Evolutionary conservation across 1,140 invertebrate species (phyloP), one percentile per base, ranked within the genome.

Genomic region (Amyelois transitella): DNA sequence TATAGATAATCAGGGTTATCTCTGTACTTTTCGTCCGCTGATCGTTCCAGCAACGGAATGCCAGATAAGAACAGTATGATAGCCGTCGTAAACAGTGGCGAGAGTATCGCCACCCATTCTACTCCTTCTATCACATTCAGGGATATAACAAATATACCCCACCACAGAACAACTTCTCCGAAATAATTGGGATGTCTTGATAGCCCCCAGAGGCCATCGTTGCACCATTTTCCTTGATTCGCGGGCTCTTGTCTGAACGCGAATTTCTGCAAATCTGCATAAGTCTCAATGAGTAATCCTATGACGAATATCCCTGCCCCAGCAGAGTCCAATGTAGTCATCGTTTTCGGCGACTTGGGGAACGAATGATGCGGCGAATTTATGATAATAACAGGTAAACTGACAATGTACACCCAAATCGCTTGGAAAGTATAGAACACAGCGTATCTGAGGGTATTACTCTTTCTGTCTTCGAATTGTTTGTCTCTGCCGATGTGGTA

Each of bases 181-280:
- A 98, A 97, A 76, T 98, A 98, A 81, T 98, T 98, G 0, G 97
- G 97, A 88, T 98, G 97, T 54, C 97, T 91, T 0, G 96, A 97
- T 12, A 96, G 75, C 43, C 93, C 92, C 97, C 97, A 98, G 12
- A 98, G 86, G 12, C 96, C 96, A 72, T 94, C 94, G 75, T 96
- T 95, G 75, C 96, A 97, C 94, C 96, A 96, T 83, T 94, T 96
- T 20, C 96, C 96, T 88, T 95, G 91, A 75, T 98, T 98, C 0
- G 90, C 90, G 1, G 95, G 94, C 79, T 98, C 94, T 73, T 95
- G 93, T 54, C 94, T 92, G 77, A 97, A 98, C 0, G 93, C 92
- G 74, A 97, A 97, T 79, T 98, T 98, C 66, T 98, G 96, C 44
- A 96, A 85, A 89, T 98, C 97, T 0, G 96, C 95, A 74, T 96